These are phyloP conservation scores for Fabriciana adippe DNA, from an alignment of 2,888 invertebrate species.

Conservation along the genomic window DNA sequence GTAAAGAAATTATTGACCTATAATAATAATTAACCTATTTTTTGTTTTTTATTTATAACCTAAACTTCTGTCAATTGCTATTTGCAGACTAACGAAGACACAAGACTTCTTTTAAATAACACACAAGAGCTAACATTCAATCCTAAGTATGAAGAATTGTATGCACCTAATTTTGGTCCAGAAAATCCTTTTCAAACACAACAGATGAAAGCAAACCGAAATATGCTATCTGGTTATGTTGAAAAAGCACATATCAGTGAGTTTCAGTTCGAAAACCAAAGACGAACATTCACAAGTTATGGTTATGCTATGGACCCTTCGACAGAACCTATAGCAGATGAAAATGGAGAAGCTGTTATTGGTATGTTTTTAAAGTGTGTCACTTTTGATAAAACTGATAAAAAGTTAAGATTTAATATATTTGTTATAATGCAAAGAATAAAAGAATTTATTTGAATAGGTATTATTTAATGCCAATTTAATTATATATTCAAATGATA, in stretches of 20 bases:
- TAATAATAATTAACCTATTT: neutral
- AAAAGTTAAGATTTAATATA: too few relatives aligned
- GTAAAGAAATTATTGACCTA: slow-evolving; percentile 65
- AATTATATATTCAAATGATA: neutral
- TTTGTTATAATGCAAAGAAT: too few relatives aligned
- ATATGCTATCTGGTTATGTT: slow-evolving; percentile 96
- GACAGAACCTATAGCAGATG: slow-evolving; percentile 75
- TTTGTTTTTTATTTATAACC: neutral
- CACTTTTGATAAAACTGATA: neutral
- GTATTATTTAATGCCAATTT: too few relatives aligned
- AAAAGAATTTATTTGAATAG: too few relatives aligned
- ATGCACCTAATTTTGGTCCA: slow-evolving; percentile 95
- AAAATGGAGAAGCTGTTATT: slow-evolving; percentile 74
- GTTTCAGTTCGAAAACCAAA: slow-evolving; percentile 98
- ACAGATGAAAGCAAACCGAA: slow-evolving; percentile 93
- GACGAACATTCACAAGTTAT: slow-evolving; percentile 96
- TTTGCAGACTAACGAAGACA: slow-evolving; percentile 87
- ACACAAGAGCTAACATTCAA: slow-evolving; percentile 94
- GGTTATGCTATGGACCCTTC: slow-evolving; percentile 98
- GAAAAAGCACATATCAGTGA: slow-evolving; percentile 97
- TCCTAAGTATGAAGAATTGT: slow-evolving; percentile 97
- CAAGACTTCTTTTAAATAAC: slow-evolving; percentile 88
- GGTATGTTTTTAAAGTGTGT: slow-evolving; percentile 56
- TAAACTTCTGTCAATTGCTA: slow-evolving; percentile 7
- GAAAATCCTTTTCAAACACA: slow-evolving; percentile 96